Percentiles rank a stretch among this genome's conserved stretches.
Evolutionary conservation across 2,797 vertebrate genomes (phyloP).

Genomic region (Zalophus californianus): DNA sequence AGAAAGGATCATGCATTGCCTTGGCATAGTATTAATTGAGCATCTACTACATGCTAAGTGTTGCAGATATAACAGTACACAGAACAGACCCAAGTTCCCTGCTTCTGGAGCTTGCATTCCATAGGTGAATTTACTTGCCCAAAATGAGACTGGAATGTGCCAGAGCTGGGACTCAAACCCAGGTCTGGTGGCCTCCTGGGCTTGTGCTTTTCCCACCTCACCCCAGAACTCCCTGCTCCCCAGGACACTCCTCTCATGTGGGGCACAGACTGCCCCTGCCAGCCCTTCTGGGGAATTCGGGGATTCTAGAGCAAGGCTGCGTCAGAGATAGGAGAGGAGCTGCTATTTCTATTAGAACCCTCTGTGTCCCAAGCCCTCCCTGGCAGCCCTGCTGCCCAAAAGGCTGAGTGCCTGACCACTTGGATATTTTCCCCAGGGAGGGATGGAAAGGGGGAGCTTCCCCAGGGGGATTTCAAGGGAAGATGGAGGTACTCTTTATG

Average conservation of each 20-base stretch:
- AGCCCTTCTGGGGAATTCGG: not conserved
- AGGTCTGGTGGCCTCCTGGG: not conserved
- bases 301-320: not conserved
- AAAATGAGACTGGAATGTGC: not conserved
- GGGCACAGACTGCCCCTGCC: not conserved
- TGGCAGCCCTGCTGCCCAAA: not conserved
- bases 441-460: not conserved
- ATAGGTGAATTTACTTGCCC: not conserved
- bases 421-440: not conserved
- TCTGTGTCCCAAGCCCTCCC: not conserved
- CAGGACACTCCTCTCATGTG: not conserved
- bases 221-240: not conserved
- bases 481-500: not conserved
- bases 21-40: not conserved
- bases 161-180: not conserved
- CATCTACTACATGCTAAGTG: not conserved
- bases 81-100: not conserved
- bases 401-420: not conserved
- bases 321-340: not conserved
- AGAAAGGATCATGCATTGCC: not conserved
- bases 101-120: not conserved
- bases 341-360: not conserved
- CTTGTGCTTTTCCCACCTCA: not conserved
- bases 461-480: constrained; percentile 22
- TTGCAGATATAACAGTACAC: not conserved